Conservation (phyloP, 2,888 invertebrate genomes). For the Tetragonisca angustula region DNA sequence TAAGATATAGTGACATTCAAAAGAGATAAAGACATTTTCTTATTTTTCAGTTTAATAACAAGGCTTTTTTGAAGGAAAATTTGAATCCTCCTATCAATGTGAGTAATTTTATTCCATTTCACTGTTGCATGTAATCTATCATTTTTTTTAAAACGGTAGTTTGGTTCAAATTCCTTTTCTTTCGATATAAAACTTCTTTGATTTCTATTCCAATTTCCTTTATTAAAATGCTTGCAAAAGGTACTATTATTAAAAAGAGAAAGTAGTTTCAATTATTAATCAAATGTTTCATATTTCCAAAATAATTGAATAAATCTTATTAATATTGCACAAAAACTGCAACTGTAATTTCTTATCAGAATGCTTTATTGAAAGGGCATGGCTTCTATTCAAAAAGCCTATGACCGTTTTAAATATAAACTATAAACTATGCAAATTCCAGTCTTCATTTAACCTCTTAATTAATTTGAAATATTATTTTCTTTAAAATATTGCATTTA, state of each 20-base stretch:
- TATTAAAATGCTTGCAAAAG: slow-evolving; percentile 41
- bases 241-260: slow-evolving; percentile 16
- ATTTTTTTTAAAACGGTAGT: slow-evolving; percentile 42
- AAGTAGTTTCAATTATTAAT: slow-evolving; percentile 39
- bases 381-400: neutral
- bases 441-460: neutral
- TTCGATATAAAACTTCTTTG: slow-evolving; percentile 24
- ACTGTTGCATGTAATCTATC: slow-evolving; percentile 55
- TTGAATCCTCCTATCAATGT: slow-evolving; percentile 55
- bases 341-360: slow-evolving; percentile 23
- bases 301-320: slow-evolving; percentile 20
- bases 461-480: slow-evolving; percentile 26
- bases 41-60: slow-evolving; percentile 59
- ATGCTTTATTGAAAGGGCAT: neutral
- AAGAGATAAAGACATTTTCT: slow-evolving; percentile 49
- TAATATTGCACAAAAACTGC: slow-evolving; percentile 52
- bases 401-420: neutral
- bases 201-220: slow-evolving; percentile 26
- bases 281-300: slow-evolving; percentile 9
- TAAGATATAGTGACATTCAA: slow-evolving; percentile 53
- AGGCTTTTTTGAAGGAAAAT: slow-evolving; percentile 50
- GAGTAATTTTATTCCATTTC: slow-evolving; percentile 43
- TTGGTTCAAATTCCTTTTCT: slow-evolving; percentile 36
- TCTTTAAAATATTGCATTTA: slow-evolving; percentile 27
- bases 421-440: neutral